These are phyloP conservation scores for Nomada hirtipes DNA, from an alignment of 2,888 invertebrate species.

Conservation along the genomic window DNA sequence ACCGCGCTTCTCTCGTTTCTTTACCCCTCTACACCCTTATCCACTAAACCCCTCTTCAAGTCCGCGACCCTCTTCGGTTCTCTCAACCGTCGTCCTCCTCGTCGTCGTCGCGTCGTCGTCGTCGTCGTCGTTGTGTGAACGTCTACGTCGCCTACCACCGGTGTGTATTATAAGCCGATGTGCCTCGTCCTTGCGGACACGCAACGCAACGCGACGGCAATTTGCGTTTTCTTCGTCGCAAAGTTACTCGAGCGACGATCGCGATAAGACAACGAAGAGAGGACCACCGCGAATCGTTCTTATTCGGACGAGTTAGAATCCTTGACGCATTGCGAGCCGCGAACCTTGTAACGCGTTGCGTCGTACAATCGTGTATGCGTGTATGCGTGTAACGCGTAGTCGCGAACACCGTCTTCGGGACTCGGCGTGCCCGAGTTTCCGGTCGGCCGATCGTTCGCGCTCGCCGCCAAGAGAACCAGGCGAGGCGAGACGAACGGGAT, in stretches of 20 bases:
- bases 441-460: conserved; percentile 39
- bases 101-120: conserved; percentile 33
- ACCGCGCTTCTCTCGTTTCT: conserved; percentile 38
- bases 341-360: too few species aligned
- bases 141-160: background rate
- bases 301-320: too few species aligned
- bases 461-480: conserved; percentile 3
- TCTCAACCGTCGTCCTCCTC: conserved; percentile 34
- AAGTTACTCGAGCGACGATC: background rate
- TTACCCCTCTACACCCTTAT: conserved; percentile 52
- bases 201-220: conserved; percentile 22
- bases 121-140: background rate
- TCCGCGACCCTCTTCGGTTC: conserved; percentile 51
- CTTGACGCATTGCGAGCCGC: too few species aligned
- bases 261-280: background rate
- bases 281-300: too few species aligned
- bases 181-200: conserved; percentile 23
- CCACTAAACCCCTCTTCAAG: conserved; percentile 52
- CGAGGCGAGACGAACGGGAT: conserved; percentile 9
- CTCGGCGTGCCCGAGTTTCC: conserved; percentile 50
- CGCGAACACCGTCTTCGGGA: background rate
- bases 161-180: background rate
- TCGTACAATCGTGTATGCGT: too few species aligned
- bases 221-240: background rate
- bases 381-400: background rate